These are phyloP conservation scores for Cephus pulcher DNA, from an alignment of 2,888 invertebrate genomes.

Conservation along the genomic window DNA sequence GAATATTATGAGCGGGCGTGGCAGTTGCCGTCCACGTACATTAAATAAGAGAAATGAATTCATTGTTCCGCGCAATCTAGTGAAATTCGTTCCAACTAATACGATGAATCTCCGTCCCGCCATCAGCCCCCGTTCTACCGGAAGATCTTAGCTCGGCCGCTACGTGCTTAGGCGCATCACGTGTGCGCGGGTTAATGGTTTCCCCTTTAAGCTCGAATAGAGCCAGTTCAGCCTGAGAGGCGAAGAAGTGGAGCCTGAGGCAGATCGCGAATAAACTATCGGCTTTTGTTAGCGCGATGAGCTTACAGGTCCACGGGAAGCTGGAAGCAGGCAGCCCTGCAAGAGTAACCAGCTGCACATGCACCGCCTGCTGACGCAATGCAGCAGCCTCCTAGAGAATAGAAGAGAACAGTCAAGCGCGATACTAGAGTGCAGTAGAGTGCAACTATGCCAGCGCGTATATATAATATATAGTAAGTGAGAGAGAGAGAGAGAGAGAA, in stretches of 20 bases:
- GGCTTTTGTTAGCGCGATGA: background rate
- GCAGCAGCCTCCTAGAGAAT: background rate
- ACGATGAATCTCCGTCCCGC: background rate
- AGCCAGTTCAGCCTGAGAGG: background rate
- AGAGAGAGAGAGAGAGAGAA: too few species aligned
- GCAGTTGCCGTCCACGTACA: background rate
- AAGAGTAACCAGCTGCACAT: background rate
- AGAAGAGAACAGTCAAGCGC: background rate
- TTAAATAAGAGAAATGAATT: background rate
- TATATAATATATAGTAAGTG: too few species aligned
- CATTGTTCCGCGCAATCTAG: constrained; percentile 1
- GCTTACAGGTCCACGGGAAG: background rate
- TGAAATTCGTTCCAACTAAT: background rate
- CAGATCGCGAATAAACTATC: background rate
- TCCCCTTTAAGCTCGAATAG: background rate
- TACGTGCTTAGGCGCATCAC: background rate
- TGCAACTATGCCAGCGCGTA: background rate
- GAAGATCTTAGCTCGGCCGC: background rate
- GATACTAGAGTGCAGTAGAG: background rate
- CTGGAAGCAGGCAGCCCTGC: background rate
- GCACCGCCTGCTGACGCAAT: background rate
- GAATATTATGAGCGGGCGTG: background rate
- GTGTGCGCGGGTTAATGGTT: background rate
- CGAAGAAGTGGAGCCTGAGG: background rate
- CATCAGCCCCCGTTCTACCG: background rate